Evolutionary conservation across 2,797 vertebrate genomes (phyloP).

Genomic region (Sciaenops ocellatus): DNA sequence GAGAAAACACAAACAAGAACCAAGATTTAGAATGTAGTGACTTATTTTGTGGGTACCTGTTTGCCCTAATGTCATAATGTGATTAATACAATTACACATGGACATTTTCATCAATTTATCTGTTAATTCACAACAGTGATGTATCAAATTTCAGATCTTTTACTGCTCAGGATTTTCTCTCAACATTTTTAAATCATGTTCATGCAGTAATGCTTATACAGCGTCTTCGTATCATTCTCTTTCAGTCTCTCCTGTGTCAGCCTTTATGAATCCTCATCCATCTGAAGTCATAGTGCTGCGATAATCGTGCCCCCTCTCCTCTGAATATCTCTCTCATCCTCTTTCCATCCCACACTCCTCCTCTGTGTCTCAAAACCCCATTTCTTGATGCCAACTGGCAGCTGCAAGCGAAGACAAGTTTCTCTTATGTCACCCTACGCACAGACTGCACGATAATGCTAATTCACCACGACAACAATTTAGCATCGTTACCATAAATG

Average conservation of each 20-base stretch:
- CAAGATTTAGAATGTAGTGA: not conserved
- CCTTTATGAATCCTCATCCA: constrained; percentile 70
- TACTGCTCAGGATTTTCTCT: constrained; percentile 16
- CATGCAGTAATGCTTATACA: constrained; percentile 37
- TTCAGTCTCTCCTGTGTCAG: constrained; percentile 54
- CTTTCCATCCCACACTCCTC: constrained; percentile 77
- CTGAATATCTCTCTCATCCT: constrained; percentile 78
- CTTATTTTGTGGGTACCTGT: not conserved
- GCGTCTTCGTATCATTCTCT: constrained; percentile 43
- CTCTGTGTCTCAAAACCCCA: constrained; percentile 75
- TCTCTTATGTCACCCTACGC: constrained; percentile 77
- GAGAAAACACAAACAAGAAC: not conserved
- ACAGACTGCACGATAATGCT: constrained; percentile 67
- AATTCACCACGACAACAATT: constrained; percentile 78
- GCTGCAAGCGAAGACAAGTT: constrained; percentile 67
- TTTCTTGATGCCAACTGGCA: constrained; percentile 78
- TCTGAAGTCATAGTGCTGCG: constrained; percentile 73
- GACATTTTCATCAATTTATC: constrained; percentile 1
- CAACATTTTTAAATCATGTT: constrained; percentile 30
- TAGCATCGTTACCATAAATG: constrained; percentile 70
- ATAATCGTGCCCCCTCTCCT: constrained; percentile 71
- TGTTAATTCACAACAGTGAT: constrained; percentile 25
- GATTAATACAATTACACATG: not conserved
- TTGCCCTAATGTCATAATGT: not conserved
- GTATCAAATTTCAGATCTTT: constrained; percentile 22